phyloP scores from a whole-genome alignment of 2,113 vertebrate species.

The Ophiodon elongatus region DNA sequence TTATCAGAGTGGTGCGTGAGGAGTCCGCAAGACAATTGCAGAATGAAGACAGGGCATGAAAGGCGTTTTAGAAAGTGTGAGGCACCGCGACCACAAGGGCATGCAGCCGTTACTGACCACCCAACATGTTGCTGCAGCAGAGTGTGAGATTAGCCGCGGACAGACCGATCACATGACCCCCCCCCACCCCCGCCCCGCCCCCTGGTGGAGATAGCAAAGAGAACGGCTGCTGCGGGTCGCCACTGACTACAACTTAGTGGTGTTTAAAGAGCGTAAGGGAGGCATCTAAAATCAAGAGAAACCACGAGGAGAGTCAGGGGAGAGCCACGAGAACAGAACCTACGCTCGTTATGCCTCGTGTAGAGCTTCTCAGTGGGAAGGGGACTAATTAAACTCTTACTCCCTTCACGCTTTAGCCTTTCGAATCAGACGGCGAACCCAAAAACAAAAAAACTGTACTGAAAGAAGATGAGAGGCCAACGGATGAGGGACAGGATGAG shows the following conservation, averaged over 20 bases:
- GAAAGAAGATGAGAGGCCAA: constrained; percentile 32
- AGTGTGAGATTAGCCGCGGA: no score
- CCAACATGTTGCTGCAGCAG: no score
- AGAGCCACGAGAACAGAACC: constrained; percentile 14
- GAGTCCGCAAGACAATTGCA: no score
- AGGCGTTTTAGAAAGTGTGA: no score
- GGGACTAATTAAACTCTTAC: constrained; percentile 31
- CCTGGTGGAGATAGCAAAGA: neutral
- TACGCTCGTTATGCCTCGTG: neutral
- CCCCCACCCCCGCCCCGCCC: no score
- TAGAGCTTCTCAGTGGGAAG: neutral
- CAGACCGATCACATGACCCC: no score
- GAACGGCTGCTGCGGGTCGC: neutral
- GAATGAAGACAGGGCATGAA: no score
- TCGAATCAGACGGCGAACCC: constrained; percentile 16
- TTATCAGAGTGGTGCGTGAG: no score
- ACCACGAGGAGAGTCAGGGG: constrained; percentile 8
- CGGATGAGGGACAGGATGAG: neutral
- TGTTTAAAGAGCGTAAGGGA: neutral
- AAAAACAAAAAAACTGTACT: neutral
- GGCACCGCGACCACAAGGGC: no score
- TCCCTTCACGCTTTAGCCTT: constrained; percentile 5
- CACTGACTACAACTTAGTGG: neutral
- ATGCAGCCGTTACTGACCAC: no score
- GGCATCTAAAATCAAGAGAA: constrained; percentile 26